phyloP scores from a whole-genome alignment of 2,113 vertebrate genomes.

The Melanerpes formicivorus region DNA sequence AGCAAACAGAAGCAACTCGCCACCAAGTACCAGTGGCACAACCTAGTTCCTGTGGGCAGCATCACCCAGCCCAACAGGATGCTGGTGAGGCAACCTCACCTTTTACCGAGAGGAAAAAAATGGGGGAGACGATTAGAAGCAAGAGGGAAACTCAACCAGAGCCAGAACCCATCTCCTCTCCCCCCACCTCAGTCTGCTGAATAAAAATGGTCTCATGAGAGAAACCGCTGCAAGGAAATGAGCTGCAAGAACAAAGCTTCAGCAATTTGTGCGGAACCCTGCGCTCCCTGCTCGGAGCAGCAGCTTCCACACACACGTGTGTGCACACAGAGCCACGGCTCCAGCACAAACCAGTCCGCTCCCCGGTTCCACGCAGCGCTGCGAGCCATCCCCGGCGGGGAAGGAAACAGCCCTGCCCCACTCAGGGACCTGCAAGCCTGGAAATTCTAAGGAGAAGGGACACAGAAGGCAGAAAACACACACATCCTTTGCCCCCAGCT shows the following conservation, averaged over 20 bases:
- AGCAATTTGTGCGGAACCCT: accelerated
- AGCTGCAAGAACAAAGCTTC: not conserved
- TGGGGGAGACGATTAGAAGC: accelerated
- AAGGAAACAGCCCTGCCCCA: not conserved
- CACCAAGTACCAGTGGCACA: accelerated
- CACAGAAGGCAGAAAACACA: not conserved
- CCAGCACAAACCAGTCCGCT: not conserved
- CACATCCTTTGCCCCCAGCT: not conserved
- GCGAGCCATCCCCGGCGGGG: not conserved
- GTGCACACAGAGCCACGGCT: accelerated
- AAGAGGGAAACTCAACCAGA: not conserved
- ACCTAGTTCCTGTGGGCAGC: not conserved
- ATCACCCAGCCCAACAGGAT: not conserved
- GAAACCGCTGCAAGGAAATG: accelerated
- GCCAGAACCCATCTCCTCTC: not conserved
- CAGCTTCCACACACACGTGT: not conserved
- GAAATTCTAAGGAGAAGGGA: not conserved
- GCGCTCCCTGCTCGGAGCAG: not conserved
- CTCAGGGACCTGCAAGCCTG: accelerated
- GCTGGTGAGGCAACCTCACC: not conserved
- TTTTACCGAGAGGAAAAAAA: not conserved
- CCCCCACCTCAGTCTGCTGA: not conserved
- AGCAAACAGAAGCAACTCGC: not conserved
- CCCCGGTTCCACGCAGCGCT: accelerated
- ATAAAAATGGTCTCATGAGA: not conserved